A percentile compares a stretch with the other conserved stretches of the same genome.
Evolutionary conservation across 2,888 invertebrate genomes (phyloP).

Genomic region (Eupeodes luniger): DNA sequence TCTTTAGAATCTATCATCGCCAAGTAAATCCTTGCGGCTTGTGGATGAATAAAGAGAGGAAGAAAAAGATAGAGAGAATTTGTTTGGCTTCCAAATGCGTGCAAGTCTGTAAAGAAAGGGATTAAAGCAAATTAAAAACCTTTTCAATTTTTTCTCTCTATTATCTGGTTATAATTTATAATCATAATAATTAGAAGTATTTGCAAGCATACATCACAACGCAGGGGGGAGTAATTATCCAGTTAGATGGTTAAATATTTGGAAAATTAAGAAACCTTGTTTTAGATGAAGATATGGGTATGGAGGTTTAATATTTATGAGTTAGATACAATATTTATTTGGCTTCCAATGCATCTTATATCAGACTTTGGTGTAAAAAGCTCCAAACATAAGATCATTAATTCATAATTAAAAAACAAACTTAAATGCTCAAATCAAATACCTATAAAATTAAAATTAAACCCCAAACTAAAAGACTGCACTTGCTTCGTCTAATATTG

Average conservation of each 20-base stretch:
- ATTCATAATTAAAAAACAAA: too few species aligned
- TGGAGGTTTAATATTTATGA: background rate
- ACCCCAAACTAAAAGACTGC: too few species aligned
- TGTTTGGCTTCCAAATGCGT: constrained; percentile 57
- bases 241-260: constrained; percentile 47
- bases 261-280: constrained; percentile 14
- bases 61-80: constrained; percentile 13
- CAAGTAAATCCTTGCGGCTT: constrained; percentile 17
- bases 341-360: too few species aligned
- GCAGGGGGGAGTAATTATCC: constrained; percentile 63
- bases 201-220: constrained; percentile 9
- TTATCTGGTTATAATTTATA: constrained; percentile 20
- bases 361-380: too few species aligned
- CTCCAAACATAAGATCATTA: too few species aligned
- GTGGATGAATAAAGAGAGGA: background rate
- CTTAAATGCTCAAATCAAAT: too few species aligned
- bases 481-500: too few species aligned
- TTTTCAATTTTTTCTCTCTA: constrained; percentile 21
- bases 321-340: too few species aligned
- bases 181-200: constrained; percentile 67
- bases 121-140: constrained; percentile 69
- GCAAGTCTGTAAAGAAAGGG: constrained; percentile 44
- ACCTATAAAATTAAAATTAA: too few species aligned
- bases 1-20: constrained; percentile 27
- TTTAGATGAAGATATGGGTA: background rate